Conservation (phyloP, 37 sponge, comb jelly and placozoan genomes). For the Spongilla lacustris region DNA sequence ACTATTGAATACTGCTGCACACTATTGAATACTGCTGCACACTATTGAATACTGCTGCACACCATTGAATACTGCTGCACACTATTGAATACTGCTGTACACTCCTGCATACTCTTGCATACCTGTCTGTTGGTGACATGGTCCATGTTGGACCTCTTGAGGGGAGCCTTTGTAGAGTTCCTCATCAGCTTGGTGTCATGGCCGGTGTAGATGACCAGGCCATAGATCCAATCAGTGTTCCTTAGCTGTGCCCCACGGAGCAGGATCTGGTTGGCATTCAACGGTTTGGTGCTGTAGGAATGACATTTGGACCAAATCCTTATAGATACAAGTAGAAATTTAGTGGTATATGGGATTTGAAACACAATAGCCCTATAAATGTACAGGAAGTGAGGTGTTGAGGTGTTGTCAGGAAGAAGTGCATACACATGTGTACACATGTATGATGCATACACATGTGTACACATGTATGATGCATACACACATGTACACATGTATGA, state of each 20-base stretch:
- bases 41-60: no score
- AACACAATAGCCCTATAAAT: no score
- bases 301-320: not conserved
- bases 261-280: conserved; percentile 64
- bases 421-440: no score
- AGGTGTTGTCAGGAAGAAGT: no score
- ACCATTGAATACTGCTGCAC: not conserved
- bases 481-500: no score
- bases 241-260: conserved; percentile 79
- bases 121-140: conserved; percentile 79
- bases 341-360: no score
- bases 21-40: no score
- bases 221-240: conserved; percentile 74
- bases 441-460: no score
- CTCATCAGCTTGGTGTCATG: conserved; percentile 82
- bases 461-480: no score
- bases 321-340: no score
- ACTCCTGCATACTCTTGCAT: not conserved
- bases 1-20: no score
- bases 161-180: conserved; percentile 67
- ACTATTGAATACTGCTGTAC: not conserved
- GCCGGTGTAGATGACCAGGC: conserved; percentile 82
- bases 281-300: conserved; percentile 19
- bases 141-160: conserved; percentile 85
- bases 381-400: no score